A percentile compares a stretch with the other conserved stretches of the same genome.
Evolutionary conservation across 1,140 invertebrate genomes (phyloP).

Genomic region (Cydia pomonella): DNA sequence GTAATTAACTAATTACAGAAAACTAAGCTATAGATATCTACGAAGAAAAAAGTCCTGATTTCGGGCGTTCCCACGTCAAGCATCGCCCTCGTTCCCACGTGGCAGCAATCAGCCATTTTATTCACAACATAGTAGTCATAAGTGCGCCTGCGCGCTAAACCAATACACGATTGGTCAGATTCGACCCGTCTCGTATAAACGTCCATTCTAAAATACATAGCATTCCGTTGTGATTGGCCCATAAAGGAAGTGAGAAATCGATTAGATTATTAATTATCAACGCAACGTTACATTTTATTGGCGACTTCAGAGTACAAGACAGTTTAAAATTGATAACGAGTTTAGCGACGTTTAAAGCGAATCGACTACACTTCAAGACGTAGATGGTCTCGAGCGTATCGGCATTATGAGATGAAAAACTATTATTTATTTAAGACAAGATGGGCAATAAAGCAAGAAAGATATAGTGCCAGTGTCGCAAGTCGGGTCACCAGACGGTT

Average conservation of each 20-base stretch:
- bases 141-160: constrained; percentile 59
- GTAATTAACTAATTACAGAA: constrained; percentile 47
- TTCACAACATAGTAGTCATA: constrained; percentile 55
- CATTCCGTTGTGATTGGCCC: constrained; percentile 53
- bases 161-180: constrained; percentile 48
- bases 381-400: neutral
- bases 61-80: constrained; percentile 60
- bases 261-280: constrained; percentile 47
- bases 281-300: constrained; percentile 21
- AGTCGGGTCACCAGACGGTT: constrained; percentile 6
- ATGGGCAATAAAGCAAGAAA: constrained; percentile 22
- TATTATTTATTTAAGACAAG: constrained; percentile 29
- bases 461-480: constrained; percentile 16
- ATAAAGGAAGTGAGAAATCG: constrained; percentile 46
- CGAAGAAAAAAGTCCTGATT: constrained; percentile 58
- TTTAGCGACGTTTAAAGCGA: neutral
- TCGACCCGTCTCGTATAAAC: constrained; percentile 45
- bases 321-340: neutral
- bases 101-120: constrained; percentile 52
- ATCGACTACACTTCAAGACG: constrained; percentile 7
- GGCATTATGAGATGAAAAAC: constrained; percentile 24
- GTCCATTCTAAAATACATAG: constrained; percentile 51
- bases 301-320: constrained; percentile 7
- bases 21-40: constrained; percentile 46
- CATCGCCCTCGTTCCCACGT: constrained; percentile 63